phyloP scores from a whole-genome alignment of 2,113 vertebrate genomes.

The Brachypodius melanocephalos region DNA sequence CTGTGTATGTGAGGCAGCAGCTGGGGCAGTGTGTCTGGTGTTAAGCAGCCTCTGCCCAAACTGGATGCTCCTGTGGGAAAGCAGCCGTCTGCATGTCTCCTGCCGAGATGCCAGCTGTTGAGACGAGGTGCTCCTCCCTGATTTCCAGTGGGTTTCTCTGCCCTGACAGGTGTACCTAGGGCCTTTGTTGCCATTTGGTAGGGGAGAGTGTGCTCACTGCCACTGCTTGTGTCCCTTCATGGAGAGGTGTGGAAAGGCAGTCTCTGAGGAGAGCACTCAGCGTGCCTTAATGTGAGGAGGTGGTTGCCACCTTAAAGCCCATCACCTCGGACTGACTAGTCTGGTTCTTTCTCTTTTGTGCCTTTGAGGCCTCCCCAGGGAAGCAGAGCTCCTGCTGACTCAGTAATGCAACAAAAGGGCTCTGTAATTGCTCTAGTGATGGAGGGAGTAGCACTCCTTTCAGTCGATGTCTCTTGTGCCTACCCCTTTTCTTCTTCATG shows the following conservation, averaged over 20 bases:
- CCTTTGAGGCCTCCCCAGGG: background rate
- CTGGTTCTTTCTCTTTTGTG: constrained; percentile 23
- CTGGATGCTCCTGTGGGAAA: background rate
- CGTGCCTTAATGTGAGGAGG: background rate
- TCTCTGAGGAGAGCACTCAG: background rate
- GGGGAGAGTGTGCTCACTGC: fast-evolving
- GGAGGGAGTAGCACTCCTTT: fast-evolving
- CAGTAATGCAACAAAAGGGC: background rate
- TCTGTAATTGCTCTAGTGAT: background rate
- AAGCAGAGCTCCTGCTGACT: constrained; percentile 28
- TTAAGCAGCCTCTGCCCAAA: background rate
- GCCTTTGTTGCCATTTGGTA: background rate
- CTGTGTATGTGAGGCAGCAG: background rate
- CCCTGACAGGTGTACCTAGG: background rate
- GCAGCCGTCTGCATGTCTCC: background rate
- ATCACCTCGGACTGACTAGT: background rate
- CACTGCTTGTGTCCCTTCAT: too few relatives aligned
- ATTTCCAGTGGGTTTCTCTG: background rate
- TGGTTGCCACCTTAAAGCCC: background rate
- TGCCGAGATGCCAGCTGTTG: background rate
- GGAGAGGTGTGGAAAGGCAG: background rate
- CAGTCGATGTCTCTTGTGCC: background rate
- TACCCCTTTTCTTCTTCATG: background rate
- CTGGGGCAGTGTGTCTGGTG: background rate
- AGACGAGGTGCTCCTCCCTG: background rate